These are phyloP conservation scores for Cantharis flavilabris DNA, from an alignment of 2,888 invertebrate species.

Conservation along the genomic window DNA sequence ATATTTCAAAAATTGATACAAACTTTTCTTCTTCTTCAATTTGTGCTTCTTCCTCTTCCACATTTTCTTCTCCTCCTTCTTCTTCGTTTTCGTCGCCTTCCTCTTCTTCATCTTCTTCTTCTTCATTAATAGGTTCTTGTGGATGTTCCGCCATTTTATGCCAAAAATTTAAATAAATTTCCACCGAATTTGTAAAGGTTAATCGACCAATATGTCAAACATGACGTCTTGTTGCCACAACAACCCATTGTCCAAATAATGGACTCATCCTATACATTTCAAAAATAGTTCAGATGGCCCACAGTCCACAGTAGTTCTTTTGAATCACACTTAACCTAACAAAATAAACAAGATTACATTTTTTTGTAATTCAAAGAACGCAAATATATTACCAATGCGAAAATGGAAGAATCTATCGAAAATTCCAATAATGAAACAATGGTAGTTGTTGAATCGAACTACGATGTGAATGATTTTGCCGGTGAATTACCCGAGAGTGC, in stretches of 20 bases:
- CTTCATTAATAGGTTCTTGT: neutral
- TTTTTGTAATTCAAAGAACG: neutral
- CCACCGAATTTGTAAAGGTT: neutral
- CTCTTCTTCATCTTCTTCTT: neutral
- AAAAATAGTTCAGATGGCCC: neutral
- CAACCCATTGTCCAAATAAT: neutral
- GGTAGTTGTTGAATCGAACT: neutral
- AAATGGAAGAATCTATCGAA: neutral
- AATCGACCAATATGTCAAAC: neutral
- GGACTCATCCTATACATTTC: neutral
- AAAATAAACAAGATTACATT: neutral
- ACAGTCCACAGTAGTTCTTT: neutral
- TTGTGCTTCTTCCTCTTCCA: conserved; percentile 33
- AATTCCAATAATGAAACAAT: neutral
- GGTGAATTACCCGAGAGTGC: neutral
- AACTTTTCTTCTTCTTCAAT: conserved; percentile 40
- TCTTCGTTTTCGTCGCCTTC: conserved; percentile 3
- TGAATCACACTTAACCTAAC: neutral
- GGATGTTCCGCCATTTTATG: neutral
- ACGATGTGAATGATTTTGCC: neutral
- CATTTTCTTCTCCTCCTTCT: conserved; percentile 8
- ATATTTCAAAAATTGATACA: conserved; percentile 47
- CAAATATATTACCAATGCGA: neutral
- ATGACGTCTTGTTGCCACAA: neutral
- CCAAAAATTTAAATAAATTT: neutral